Base-by-base conservation (phyloP, 92 coral and sea anemone genomes). In the Pocillopora meandrina region DNA sequence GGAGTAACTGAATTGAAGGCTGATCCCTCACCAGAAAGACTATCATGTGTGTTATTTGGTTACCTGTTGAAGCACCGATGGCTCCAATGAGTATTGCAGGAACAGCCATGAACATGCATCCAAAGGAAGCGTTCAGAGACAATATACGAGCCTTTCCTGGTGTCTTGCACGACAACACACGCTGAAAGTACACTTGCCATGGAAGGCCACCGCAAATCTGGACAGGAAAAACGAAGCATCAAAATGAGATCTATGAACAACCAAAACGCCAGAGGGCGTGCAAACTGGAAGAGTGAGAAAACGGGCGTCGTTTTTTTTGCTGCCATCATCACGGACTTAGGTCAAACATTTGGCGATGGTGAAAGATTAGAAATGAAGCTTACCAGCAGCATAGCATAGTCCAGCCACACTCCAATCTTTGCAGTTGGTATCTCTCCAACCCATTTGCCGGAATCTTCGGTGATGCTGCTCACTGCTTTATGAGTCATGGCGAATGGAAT, bases 151-250 rank as follows among this genome's bases (percentile, higher is more conserved):
- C 97, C 52, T 84, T 88, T 10, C 69, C 86, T 0, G 96, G 86
- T 18, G 93, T 94, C 82, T 91, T 94, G 69, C 99, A 94, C 21
- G 99, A 91, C 76, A 96, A 64, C 33, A 94, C 99, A 55, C 99
- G 87, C 72, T 96, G 99, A 80, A 96, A 96, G 76, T 96, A 96
- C 19, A 94, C 99, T 84, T 96, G 99, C 99, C 99, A 96, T 0
- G 99, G 99, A 33, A 96, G 80, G 21, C 99, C 99, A 69, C 99
- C 99, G 82, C 93, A 94, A 49, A 88, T 88, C 98, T 95, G 72
- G 34, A 61, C 36, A n/a, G 62, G 55, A 83, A 83, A 49, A 12
- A 56, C 52, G 63, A 56, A 26, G 20, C 1, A 15, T n/a, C 58
- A 18, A 56, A 9, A 33, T 12, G 47, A 60, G 72, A 35, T n/a